Conservation (phyloP, 2,797 vertebrate species). For the Sylvia borin region DNA sequence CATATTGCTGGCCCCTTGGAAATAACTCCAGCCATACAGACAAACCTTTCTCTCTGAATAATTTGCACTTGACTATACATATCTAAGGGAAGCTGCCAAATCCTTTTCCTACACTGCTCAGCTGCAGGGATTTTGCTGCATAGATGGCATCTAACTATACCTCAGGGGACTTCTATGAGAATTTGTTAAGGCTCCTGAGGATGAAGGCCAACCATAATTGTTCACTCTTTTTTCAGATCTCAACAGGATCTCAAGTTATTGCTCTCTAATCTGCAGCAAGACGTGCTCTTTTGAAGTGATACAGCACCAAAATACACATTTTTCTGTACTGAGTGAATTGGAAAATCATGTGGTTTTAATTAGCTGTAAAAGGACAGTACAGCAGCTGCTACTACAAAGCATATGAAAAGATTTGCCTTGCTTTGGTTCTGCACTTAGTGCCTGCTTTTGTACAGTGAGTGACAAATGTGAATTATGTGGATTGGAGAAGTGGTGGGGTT, state of each 20-base stretch:
- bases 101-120: background rate
- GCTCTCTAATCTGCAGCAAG: background rate
- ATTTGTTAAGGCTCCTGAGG: background rate
- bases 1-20: background rate
- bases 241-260: background rate
- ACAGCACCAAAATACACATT: background rate
- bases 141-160: background rate
- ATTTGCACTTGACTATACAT: background rate
- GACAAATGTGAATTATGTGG: conserved; percentile 2
- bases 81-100: background rate
- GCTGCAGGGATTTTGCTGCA: background rate
- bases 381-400: conserved; percentile 12
- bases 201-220: background rate
- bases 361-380: conserved; percentile 9
- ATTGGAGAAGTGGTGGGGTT: background rate
- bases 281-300: background rate
- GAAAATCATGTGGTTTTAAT: conserved; percentile 46
- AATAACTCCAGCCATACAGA: background rate
- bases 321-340: conserved; percentile 1
- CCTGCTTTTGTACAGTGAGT: background rate
- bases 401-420: conserved; percentile 1
- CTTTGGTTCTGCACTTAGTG: conserved; percentile 6
- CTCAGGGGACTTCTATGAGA: background rate
- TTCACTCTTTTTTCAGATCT: background rate
- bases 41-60: background rate